Conservation (phyloP, 2,888 invertebrate species). For the Zygothrica quintamaculata region DNA sequence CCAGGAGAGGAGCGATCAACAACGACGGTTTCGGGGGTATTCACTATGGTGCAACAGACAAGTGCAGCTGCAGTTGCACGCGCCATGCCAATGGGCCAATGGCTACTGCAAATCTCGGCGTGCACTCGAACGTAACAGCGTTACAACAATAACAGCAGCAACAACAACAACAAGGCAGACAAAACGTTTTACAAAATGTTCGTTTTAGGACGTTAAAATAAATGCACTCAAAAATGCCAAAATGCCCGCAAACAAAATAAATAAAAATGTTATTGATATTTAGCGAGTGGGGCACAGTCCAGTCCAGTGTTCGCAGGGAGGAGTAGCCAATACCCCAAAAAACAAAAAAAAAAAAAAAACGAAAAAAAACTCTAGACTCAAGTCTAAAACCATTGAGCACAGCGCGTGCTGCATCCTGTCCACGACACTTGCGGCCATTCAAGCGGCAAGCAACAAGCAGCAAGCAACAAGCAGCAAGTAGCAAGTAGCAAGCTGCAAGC, state of each 20-base stretch:
- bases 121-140: constrained; percentile 67
- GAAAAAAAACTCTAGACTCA: too few relatives aligned
- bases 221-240: constrained; percentile 80
- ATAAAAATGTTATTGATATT: constrained; percentile 79
- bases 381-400: constrained; percentile 12
- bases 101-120: constrained; percentile 72
- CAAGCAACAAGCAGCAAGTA: constrained; percentile 5
- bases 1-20: constrained; percentile 51
- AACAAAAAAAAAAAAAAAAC: background rate
- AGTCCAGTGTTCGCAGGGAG: constrained; percentile 2
- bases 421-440: constrained; percentile 69
- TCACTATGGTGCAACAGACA: constrained; percentile 21
- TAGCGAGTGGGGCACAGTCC: constrained; percentile 60
- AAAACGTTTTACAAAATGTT: constrained; percentile 77
- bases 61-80: constrained; percentile 67
- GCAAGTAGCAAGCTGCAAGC: background rate
- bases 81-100: constrained; percentile 55
- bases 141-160: constrained; percentile 19
- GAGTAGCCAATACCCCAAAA: background rate
- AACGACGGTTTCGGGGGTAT: background rate
- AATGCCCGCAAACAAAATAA: constrained; percentile 79
- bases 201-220: constrained; percentile 75
- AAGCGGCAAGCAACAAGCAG: constrained; percentile 45
- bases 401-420: constrained; percentile 69
- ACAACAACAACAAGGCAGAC: constrained; percentile 36